These are phyloP conservation scores for Diorhabda sublineata DNA, from an alignment of 1,140 invertebrate genomes.

Conservation along the genomic window DNA sequence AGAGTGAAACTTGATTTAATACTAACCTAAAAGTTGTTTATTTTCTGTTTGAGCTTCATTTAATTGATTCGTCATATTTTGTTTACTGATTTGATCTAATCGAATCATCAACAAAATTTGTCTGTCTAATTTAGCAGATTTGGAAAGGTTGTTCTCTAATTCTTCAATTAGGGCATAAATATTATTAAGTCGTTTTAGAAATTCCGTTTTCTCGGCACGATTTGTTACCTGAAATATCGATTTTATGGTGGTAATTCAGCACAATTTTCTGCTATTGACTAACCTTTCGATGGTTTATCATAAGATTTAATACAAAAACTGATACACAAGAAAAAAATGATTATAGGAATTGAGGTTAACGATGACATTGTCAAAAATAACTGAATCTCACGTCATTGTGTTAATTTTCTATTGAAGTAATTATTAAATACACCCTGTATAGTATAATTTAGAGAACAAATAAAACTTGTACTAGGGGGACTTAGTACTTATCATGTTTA, in stretches of 20 bases:
- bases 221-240: background rate
- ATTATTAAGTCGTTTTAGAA: constrained; percentile 4
- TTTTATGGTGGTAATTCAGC: background rate
- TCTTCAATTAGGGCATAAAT: constrained; percentile 7
- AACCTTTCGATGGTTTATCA: background rate
- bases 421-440: too few relatives aligned
- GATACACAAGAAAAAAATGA: background rate
- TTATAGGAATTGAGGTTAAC: constrained; percentile 1
- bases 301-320: background rate
- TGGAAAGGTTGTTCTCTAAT: constrained; percentile 14
- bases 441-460: too few relatives aligned
- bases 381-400: background rate
- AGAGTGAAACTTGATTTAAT: too few relatives aligned
- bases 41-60: constrained; percentile 24
- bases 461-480: too few relatives aligned
- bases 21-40: constrained; percentile 22
- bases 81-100: constrained; percentile 18
- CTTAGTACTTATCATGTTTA: too few relatives aligned
- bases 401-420: too few relatives aligned
- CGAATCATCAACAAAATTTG: constrained; percentile 12
- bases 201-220: background rate
- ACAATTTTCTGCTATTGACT: background rate
- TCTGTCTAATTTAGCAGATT: constrained; percentile 12
- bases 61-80: constrained; percentile 16
- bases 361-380: background rate